These are phyloP conservation scores for Octomys mimax DNA, from an alignment of 2,797 vertebrate species.

Conservation along the genomic window DNA sequence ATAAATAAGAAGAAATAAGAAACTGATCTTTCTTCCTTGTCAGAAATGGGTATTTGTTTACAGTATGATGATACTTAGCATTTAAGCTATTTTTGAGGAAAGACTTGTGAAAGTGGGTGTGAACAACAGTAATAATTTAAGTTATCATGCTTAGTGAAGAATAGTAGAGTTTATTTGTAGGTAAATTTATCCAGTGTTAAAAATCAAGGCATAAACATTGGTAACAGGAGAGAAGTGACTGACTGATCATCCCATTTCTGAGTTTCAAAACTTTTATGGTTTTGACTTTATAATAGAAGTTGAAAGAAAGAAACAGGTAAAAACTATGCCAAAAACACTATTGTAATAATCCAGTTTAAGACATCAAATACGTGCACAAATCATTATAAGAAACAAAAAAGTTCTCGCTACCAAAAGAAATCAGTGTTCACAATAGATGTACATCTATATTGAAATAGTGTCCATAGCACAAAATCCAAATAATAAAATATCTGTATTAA, in stretches of 20 bases:
- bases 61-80: not conserved
- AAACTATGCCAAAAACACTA: not conserved
- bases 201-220: not conserved
- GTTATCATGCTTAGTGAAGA: not conserved
- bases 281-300: not conserved
- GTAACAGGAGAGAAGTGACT: not conserved
- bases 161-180: not conserved
- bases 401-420: not conserved
- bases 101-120: not conserved
- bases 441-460: not conserved
- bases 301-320: not conserved
- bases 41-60: not conserved
- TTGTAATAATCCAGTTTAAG: not conserved
- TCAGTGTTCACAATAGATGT: not conserved
- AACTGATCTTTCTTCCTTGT: not conserved
- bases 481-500: not conserved
- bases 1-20: not conserved
- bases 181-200: not conserved
- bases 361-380: not conserved
- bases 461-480: not conserved
- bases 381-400: not conserved
- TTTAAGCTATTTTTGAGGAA: not conserved
- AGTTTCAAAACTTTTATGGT: not conserved
- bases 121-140: not conserved
- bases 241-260: too few relatives aligned